These are phyloP conservation scores for Mechanitis messenoides DNA, from an alignment of 2,888 invertebrate species.

Conservation along the genomic window DNA sequence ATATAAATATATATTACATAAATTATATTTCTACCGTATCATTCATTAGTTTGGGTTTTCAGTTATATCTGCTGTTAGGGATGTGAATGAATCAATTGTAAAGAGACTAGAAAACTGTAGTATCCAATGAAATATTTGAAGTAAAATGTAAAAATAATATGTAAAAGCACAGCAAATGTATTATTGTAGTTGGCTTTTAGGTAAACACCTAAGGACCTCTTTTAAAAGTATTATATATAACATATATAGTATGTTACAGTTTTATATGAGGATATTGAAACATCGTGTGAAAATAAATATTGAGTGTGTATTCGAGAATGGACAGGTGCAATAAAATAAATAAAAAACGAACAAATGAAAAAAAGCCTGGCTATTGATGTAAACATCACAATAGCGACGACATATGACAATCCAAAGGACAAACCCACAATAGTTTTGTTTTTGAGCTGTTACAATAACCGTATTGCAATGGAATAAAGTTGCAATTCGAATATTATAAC, in stretches of 20 bases:
- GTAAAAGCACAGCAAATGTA: neutral
- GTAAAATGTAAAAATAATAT: neutral
- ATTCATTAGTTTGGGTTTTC: slow-evolving; percentile 47
- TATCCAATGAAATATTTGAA: neutral
- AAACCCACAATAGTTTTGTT: slow-evolving; percentile 63
- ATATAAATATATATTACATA: slow-evolving; percentile 52
- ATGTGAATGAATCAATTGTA: slow-evolving; percentile 53
- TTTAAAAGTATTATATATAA: neutral
- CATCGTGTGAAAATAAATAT: slow-evolving; percentile 11
- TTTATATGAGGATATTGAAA: neutral
- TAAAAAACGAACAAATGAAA: slow-evolving; percentile 43
- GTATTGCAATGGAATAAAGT: slow-evolving; percentile 31
- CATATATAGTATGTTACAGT: too few relatives aligned
- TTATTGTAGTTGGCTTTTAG: too few relatives aligned
- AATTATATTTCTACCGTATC: slow-evolving; percentile 54
- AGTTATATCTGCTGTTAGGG: slow-evolving; percentile 31
- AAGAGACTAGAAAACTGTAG: slow-evolving; percentile 22
- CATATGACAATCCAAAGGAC: slow-evolving; percentile 74
- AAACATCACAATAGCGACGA: slow-evolving; percentile 68
- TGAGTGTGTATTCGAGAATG: slow-evolving; percentile 20
- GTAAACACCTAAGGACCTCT: too few relatives aligned
- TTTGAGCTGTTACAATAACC: slow-evolving; percentile 33
- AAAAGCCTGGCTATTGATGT: slow-evolving; percentile 63
- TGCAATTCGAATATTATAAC: slow-evolving; percentile 35
- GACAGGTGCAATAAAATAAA: slow-evolving; percentile 63